These are phyloP conservation scores for Frieseomelitta varia DNA, from an alignment of 1,140 invertebrate species.

Conservation along the genomic window DNA sequence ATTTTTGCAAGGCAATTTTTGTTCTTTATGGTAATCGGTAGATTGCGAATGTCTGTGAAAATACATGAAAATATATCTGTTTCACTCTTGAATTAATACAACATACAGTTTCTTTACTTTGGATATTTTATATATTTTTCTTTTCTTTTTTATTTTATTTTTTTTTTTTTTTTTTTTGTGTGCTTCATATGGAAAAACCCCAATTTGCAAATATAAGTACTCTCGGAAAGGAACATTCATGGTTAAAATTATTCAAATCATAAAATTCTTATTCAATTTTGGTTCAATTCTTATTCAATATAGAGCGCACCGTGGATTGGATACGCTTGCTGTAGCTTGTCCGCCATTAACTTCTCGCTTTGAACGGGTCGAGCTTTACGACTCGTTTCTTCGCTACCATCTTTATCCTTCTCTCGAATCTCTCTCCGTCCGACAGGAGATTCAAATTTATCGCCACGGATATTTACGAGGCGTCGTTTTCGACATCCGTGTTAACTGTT, in stretches of 20 bases:
- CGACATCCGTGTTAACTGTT: neutral
- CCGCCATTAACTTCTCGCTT: constrained; percentile 43
- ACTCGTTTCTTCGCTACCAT: constrained; percentile 21
- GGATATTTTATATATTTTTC: neutral
- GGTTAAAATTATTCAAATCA: too few species aligned
- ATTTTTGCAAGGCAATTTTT: neutral
- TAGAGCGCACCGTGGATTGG: too few species aligned
- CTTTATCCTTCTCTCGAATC: too few species aligned
- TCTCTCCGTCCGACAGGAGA: neutral
- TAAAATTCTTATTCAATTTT: too few species aligned
- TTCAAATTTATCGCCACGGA: neutral
- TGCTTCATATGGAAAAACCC: too few species aligned
- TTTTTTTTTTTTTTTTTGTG: too few species aligned
- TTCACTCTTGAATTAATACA: neutral
- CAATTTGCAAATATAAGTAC: too few species aligned
- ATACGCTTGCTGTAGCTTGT: too few species aligned
- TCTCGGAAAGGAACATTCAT: too few species aligned
- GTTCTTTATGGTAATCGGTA: neutral
- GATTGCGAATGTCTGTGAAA: neutral
- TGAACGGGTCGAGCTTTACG: constrained; percentile 52
- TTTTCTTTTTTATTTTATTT: too few species aligned
- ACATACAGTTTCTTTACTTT: neutral
- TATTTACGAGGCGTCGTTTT: neutral
- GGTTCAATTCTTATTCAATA: too few species aligned
- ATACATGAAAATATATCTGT: neutral